phyloP scores from a whole-genome alignment of 2,113 vertebrate genomes.

The Phycodurus eques region DNA sequence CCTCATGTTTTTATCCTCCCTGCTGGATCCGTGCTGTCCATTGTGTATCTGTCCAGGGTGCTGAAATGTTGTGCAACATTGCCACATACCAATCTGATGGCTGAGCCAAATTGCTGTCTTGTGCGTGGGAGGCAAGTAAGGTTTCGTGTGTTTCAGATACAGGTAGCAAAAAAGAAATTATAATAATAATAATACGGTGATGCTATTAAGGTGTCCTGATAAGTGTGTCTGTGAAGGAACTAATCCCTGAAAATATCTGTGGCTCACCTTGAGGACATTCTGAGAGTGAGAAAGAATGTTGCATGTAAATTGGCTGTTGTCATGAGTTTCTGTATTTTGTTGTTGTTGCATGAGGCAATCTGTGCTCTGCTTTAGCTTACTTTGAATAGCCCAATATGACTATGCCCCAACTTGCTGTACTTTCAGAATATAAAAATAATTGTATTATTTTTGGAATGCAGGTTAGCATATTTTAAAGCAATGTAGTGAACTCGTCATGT shows the following conservation, averaged over 20 bases:
- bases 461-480: background rate
- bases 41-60: slow-evolving; percentile 66
- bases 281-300: background rate
- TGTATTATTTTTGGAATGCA: background rate
- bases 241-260: background rate
- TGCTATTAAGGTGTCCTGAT: background rate
- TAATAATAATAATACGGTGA: background rate
- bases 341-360: background rate
- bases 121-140: background rate
- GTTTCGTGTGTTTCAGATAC: background rate
- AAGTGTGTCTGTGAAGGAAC: slow-evolving; percentile 3
- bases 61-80: slow-evolving; percentile 49
- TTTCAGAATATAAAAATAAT: background rate
- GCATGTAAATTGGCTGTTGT: slow-evolving; percentile 3
- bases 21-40: slow-evolving; percentile 34
- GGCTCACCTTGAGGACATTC: background rate
- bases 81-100: slow-evolving; percentile 15
- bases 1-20: slow-evolving; percentile 2
- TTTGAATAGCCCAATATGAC: background rate
- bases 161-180: background rate
- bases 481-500: background rate
- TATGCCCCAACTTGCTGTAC: background rate
- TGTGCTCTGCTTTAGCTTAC: background rate
- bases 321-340: slow-evolving; percentile 1
- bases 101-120: slow-evolving; percentile 2